Percentiles rank a stretch among this genome's conserved stretches.
These are phyloP conservation scores for Chrysochloris asiatica DNA, from an alignment of 2,113 vertebrate genomes.

Conservation along the genomic window DNA sequence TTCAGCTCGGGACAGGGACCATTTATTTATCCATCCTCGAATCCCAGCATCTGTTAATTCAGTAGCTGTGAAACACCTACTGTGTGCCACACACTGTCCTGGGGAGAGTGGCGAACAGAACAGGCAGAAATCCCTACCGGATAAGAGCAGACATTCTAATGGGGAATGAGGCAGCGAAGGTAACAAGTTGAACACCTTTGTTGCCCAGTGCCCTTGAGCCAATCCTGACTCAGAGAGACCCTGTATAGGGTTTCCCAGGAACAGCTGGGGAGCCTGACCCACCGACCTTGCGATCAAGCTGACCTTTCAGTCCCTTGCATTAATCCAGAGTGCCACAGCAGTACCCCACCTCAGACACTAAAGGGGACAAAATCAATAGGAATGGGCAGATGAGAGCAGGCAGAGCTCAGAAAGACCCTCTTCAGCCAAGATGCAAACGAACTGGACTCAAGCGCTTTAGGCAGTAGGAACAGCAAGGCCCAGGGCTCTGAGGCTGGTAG, in stretches of 20 bases:
- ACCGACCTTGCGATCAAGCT: no score
- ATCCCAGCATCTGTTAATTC: neutral
- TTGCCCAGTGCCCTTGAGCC: neutral
- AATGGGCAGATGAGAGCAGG: neutral
- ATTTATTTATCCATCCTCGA: neutral
- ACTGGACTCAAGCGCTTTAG: no score
- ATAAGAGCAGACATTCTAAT: neutral
- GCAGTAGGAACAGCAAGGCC: neutral
- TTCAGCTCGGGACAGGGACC: no score
- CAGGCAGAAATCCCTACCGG: neutral
- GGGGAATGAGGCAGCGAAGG: neutral
- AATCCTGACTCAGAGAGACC: no score
- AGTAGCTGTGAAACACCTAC: neutral
- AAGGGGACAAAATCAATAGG: neutral
- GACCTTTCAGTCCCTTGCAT: no score
- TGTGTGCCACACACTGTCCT: neutral
- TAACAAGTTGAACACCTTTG: no score
- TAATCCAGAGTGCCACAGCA: no score
- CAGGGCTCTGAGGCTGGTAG: neutral
- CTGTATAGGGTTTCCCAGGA: no score
- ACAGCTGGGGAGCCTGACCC: no score
- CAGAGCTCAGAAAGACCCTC: no score
- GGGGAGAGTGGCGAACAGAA: neutral
- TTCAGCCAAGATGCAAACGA: no score
- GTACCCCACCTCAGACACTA: accelerated